Evolutionary conservation across 2,113 vertebrate genomes (phyloP), one percentile per base, ranked within the genome.

Genomic region (Paradoxurus hermaphroditus): DNA sequence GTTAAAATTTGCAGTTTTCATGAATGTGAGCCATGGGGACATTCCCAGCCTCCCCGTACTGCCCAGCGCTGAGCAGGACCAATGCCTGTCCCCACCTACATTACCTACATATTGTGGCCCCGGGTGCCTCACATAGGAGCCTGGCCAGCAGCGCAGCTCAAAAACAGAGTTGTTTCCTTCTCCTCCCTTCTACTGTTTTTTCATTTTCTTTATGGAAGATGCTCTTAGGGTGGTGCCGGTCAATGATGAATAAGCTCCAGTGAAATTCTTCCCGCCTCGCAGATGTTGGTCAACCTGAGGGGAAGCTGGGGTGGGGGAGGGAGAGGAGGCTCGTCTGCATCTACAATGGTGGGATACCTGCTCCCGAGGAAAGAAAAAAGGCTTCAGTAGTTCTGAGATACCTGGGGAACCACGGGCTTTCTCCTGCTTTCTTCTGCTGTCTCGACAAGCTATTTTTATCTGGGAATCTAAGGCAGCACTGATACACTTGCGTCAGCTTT

Each of bases 271-370:
- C 72, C 81, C n/a, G 34, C 31, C 39, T 81, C 44, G 31, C 31
- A 65, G 19, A 44, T 31, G 3, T 53, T 65, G n/a, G 29, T 78
- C 67, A 34, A 0, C 39, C 5, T 10, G 27, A 86, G 39, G 53
- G 21, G 49, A 67, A 53, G 53, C 3, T 39, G 41, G 44, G 39
- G 23, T 29, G 82, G 59, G 29, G 39, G 1, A 9, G 49, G 63
- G n/a, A 34, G 44, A 39, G 12, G 29, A 39, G 3, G 14, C 7
- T 39, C 65, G 39, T 29, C 10, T 75, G 53, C 18, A 21, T 1
- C 23, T 34, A 16, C 0, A 3, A 11, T 41, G 21, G 8, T 15
- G 2, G 14, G 11, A 4, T 12, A 2, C 44, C 27, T 25, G 13
- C 21, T 94, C 56, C 34, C 0, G 0, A 46, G n/a, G 15, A n/a